These are phyloP conservation scores for Heliconius aoede DNA, from an alignment of 2,888 invertebrate species.

Conservation along the genomic window DNA sequence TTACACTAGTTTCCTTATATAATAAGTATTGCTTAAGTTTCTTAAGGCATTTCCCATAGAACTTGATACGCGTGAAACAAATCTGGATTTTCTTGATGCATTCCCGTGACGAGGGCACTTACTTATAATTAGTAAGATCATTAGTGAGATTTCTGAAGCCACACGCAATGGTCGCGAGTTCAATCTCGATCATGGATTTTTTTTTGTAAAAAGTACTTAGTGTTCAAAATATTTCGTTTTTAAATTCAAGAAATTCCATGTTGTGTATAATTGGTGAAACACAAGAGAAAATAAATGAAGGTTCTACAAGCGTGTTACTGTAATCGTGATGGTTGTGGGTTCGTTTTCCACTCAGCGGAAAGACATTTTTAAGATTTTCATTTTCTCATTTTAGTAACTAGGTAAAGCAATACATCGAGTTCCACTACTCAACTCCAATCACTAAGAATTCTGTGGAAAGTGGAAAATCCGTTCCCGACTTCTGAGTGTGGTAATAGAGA, in stretches of 20 bases:
- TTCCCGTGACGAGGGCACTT: conserved; percentile 14
- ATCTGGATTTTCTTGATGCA: conserved; percentile 9
- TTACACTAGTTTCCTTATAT: neutral
- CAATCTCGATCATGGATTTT: neutral
- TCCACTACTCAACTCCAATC: neutral
- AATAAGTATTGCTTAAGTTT: neutral
- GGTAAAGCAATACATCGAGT: neutral
- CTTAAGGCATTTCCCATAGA: neutral
- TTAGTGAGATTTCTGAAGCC: neutral
- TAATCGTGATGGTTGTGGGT: no score
- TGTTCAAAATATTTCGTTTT: neutral
- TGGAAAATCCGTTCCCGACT: neutral
- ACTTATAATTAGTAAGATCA: conserved; percentile 6
- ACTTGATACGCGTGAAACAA: conserved; percentile 1
- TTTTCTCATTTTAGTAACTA: neutral
- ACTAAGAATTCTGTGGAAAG: no score
- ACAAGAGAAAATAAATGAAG: neutral
- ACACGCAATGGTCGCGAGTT: conserved; percentile 3
- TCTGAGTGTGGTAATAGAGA: neutral
- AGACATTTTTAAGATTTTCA: neutral
- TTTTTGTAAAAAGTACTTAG: neutral
- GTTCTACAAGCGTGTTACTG: no score
- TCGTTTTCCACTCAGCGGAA: no score
- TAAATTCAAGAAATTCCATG: neutral
- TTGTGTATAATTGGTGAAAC: neutral